Evolutionary conservation across 1,140 invertebrate species (phyloP), one percentile per base, ranked within the genome.

Genomic region (Drosophila persimilis): DNA sequence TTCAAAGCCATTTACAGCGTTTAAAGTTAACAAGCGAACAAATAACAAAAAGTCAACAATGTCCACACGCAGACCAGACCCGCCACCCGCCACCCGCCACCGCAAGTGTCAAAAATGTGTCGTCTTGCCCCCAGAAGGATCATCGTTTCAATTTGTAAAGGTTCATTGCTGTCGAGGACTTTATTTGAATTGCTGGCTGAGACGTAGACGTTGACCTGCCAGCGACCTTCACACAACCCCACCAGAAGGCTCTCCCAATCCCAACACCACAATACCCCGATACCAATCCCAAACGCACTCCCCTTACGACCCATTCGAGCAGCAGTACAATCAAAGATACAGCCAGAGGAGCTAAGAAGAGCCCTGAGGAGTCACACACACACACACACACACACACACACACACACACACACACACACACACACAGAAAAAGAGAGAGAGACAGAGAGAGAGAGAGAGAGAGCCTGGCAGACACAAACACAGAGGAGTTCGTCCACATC

Each of bases 11-110:
- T 89, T 89, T 89, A 81, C 86, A 76, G 70, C 70, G 75, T 80
- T 89, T 89, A 89, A 89, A 89, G 61, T 85, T 90, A 89, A 89
- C 85, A 89, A 89, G 73, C 77, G 78, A 75, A 73, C 81, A 89
- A 89, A 84, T 88, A 79, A 89, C 76, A 80, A 89, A 84, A 88
- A 89, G 77, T 85, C 81, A 84, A 80, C 80, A 85, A 64, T 73
- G 79, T 61, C 53, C 61, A 61, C 65, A 57, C 39, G 39, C 57
- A 67, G 8, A 15, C 9, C 26, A 6, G 17, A 31, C 22, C 13
- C 17, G 15, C 15, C 15, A 9, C 2, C 35, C 46, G 26, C 29
- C 9, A 3, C n/a, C 35, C 20, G 52, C 51, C 51, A 55, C 73
- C 61, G 39, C 67, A 78, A 75, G 51, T 55, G 71, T 74, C 62